Base-by-base conservation (phyloP, 2,113 vertebrate species). In the Benitochromis conjunctus region DNA sequence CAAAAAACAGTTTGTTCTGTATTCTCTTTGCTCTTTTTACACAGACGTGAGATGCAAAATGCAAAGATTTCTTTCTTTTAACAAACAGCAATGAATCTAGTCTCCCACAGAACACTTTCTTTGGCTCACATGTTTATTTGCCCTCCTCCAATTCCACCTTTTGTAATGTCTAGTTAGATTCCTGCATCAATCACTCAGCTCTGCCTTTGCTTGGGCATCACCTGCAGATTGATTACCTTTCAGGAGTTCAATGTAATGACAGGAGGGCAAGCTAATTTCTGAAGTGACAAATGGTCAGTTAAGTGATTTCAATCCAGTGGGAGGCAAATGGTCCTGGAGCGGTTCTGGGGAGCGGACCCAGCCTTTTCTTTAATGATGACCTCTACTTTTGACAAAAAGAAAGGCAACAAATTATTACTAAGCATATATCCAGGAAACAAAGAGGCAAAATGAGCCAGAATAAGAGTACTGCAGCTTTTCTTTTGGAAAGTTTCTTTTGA, bases 181-280 rank as follows among this genome's bases (percentile, higher is more conserved):
- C 54, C 71, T 3, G 48, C 82, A 93, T 92, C 91, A 89, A 89
- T 94, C 94, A 93, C 58, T 89, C 87, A 82, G 85, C 58, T 55
- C 78, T 58, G 12, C 48, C 57, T 88, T 62, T 93, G 88, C 80
- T 85, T 66, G 43, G 83, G 90, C 89, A 81, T 81, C 7, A 83
- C 84, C 86, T 46, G 64, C 91, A 88, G 90, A 94, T 91, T 93
- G 93, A 94, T 94, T 91, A 92, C 89, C 86, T 92, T 80, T 87
- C 85, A 89, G 56, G 81, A 82, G 82, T 92, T 91, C 78, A 81
- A 43, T 74, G 79, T 81, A 92, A 94, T 89, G 92, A 92, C 93
- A 88, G 83, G 83, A 77, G 88, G 91, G 88, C 90, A 83, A 83
- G 87, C 88, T 95, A 81, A 94, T 90, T 90, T 93, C 89, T 91